These are phyloP conservation scores for Ectemnius continuus DNA, from an alignment of 2,888 invertebrate species.

Conservation along the genomic window DNA sequence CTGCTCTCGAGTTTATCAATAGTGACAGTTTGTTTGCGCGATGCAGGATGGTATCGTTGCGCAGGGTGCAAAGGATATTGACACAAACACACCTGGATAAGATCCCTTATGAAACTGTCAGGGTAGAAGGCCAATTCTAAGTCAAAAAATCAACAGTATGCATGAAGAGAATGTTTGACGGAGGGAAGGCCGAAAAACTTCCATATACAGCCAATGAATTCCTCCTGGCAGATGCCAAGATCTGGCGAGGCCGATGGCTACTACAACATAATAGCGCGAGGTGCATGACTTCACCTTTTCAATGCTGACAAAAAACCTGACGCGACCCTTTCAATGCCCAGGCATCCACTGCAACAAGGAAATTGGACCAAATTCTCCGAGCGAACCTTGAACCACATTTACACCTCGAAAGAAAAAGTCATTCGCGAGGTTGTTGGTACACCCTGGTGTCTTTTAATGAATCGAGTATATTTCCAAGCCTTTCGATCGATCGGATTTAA, in stretches of 20 bases:
- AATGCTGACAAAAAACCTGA: slow-evolving; percentile 10
- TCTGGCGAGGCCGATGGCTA: neutral
- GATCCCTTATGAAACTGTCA: slow-evolving; percentile 25
- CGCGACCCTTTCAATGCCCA: slow-evolving; percentile 18
- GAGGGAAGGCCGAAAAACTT: slow-evolving; percentile 19
- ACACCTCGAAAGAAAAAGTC: too few species aligned
- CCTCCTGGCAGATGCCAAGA: slow-evolving; percentile 29
- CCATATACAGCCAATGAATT: slow-evolving; percentile 22
- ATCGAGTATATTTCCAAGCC: too few species aligned
- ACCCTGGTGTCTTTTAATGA: too few species aligned
- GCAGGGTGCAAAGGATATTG: slow-evolving; percentile 25
- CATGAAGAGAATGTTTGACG: slow-evolving; percentile 12
- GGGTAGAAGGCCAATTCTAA: slow-evolving; percentile 63
- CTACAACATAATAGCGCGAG: slow-evolving; percentile 3
- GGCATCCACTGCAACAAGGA: neutral
- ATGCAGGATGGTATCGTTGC: neutral
- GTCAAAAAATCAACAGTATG: slow-evolving; percentile 71
- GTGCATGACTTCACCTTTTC: slow-evolving; percentile 37
- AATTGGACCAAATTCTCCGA: neutral
- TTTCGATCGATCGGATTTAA: too few species aligned
- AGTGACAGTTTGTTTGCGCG: neutral
- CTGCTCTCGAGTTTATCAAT: neutral
- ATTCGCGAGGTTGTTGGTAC: too few species aligned
- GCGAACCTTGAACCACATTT: too few species aligned
- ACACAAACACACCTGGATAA: slow-evolving; percentile 48